Evolutionary conservation across 1,140 invertebrate species (phyloP).

Genomic region (Ptiloglossa arizonensis): DNA sequence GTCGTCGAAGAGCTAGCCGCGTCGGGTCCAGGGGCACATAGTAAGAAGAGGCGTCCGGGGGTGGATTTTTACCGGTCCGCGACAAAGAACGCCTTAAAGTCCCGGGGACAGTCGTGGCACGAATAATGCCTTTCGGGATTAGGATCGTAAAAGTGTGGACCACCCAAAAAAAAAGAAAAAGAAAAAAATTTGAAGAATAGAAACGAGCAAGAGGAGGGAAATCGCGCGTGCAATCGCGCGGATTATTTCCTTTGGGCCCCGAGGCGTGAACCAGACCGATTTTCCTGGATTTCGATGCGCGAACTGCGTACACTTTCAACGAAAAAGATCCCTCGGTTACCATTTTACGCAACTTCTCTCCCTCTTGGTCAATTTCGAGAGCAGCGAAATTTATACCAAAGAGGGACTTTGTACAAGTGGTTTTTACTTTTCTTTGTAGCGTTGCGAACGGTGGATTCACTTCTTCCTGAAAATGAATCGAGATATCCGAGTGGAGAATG

Average conservation of each 20-base stretch:
- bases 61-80: slow-evolving; percentile 45
- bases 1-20: slow-evolving; percentile 27
- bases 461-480: too few relatives aligned
- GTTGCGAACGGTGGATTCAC: too few relatives aligned
- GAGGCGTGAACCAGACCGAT: slow-evolving; percentile 1
- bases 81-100: slow-evolving; percentile 67
- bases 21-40: slow-evolving; percentile 43
- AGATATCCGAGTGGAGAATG: too few relatives aligned
- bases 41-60: slow-evolving; percentile 64
- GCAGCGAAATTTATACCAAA: too few relatives aligned
- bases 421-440: too few relatives aligned
- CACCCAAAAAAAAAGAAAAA: slow-evolving; percentile 68
- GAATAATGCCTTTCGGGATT: slow-evolving; percentile 76
- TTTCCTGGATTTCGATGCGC: too few relatives aligned
- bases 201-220: slow-evolving; percentile 23
- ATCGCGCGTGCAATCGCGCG: slow-evolving; percentile 65
- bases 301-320: too few relatives aligned
- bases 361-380: too few relatives aligned
- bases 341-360: too few relatives aligned
- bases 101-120: slow-evolving; percentile 71
- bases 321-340: too few relatives aligned
- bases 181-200: slow-evolving; percentile 4
- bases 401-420: too few relatives aligned
- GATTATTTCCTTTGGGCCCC: slow-evolving; percentile 44
- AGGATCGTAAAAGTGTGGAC: slow-evolving; percentile 67